Percentiles rank a stretch among this genome's conserved stretches.
phyloP scores from a whole-genome alignment of 2,113 vertebrate species.

The Labrus mixtus region DNA sequence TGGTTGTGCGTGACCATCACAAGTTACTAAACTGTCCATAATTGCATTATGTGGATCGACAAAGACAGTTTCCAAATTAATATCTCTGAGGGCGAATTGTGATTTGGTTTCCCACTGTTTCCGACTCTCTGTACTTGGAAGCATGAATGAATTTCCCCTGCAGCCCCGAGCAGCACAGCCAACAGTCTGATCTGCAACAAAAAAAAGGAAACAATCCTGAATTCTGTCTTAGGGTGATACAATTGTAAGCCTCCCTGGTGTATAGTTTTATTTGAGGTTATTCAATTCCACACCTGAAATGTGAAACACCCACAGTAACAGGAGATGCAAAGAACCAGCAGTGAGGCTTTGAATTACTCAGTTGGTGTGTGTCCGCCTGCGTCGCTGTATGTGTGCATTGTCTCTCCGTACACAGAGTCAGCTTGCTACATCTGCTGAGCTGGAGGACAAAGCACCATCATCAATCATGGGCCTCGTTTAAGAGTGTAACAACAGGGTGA shows the following conservation, averaged over 20 bases:
- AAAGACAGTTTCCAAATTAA: constrained; percentile 36
- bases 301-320: constrained; percentile 19
- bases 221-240: not conserved
- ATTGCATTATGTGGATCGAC: constrained; percentile 57
- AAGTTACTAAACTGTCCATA: constrained; percentile 37
- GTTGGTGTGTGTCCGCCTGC: not conserved
- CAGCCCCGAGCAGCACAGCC: constrained; percentile 19
- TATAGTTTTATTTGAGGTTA: constrained; percentile 23
- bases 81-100: constrained; percentile 22
- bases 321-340: constrained; percentile 4
- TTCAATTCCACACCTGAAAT: constrained; percentile 28
- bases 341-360: constrained; percentile 13
- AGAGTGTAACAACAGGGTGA: constrained; percentile 35
- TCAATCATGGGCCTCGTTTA: constrained; percentile 51
- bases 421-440: constrained; percentile 14
- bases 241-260: not conserved
- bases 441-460: constrained; percentile 48
- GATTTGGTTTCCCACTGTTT: constrained; percentile 36
- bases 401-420: constrained; percentile 22
- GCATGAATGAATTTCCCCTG: constrained; percentile 47
- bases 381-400: constrained; percentile 3
- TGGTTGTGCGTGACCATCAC: constrained; percentile 2
- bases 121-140: constrained; percentile 13
- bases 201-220: not conserved
- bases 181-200: not conserved